Base-by-base conservation (phyloP, 2,797 vertebrate genomes). In the Eutrigla gurnardus region DNA sequence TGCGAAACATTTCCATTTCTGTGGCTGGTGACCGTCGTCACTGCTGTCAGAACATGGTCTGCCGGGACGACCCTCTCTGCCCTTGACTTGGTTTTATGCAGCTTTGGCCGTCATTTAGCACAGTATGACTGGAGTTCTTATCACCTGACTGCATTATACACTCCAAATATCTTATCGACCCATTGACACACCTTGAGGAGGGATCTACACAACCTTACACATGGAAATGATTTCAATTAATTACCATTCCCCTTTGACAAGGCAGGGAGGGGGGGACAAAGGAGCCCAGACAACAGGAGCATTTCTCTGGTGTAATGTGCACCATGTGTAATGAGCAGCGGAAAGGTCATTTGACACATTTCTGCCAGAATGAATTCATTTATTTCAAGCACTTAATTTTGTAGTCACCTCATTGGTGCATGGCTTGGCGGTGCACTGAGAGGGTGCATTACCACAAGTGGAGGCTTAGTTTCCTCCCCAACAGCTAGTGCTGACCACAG, bases 311-410 rank as follows among this genome's bases (percentile, higher is more conserved):
- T 75, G 88, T 88, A 92, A 92, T 91, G 88, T 80, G 88, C 86
- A 77, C 85, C 80, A 88, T 85, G 89, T 91, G 86, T 93, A 94
- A 94, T 91, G 92, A 95, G 92, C 85, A 85, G 78, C 82, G 54
- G 87, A 95, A 94, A 95, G 93, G 94, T 95, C 93, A 93, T 95
- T 93, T 94, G 91, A 93, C 90, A 92, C 91, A 93, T 95, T 94
- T 93, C 90, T 92, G 88, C 89, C 89, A 87, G 92, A 92, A 92
- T 92, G 91, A 94, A 95, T 94, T 91, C 88, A 93, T 93, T 94
- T 93, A 91, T 92, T 93, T 93, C 85, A 80, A 94, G 93, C 90
- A 91, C 92, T 94, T 93, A 91, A 94, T 93, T 94, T 86, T 89
- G 85, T 50, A 88, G 86, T 89, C 90, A 88, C 89, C 92, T 91